Conservation (phyloP, 30 jellyfish, hydroid and myxozoan species). For the Hydra vulgaris region DNA sequence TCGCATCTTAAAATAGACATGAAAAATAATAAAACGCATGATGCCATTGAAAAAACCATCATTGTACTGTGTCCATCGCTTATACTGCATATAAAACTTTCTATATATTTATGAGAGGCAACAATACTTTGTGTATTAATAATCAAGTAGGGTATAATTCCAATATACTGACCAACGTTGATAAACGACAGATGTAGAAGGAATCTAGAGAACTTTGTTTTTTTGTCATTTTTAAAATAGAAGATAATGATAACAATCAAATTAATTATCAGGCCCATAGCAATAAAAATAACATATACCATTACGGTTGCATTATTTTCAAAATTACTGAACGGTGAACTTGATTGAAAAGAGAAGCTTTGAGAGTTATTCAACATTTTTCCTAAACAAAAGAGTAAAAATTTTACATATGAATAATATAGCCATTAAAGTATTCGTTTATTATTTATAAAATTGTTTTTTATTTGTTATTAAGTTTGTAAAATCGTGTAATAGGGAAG, state of each 20-base stretch:
- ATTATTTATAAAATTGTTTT: too few relatives aligned
- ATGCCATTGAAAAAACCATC: background rate
- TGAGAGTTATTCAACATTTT: background rate
- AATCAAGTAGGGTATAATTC: background rate
- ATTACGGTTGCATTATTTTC: background rate
- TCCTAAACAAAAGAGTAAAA: too few relatives aligned
- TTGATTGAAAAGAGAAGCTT: background rate
- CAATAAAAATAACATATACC: background rate
- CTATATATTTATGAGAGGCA: background rate
- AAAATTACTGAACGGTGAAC: background rate
- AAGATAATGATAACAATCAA: background rate
- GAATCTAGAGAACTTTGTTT: background rate
- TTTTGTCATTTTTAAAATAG: background rate
- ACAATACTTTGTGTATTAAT: background rate
- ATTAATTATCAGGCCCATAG: background rate
- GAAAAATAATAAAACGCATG: background rate
- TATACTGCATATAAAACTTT: background rate
- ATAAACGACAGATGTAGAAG: background rate
- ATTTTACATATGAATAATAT: too few relatives aligned
- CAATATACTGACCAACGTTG: slow-evolving; percentile 1
- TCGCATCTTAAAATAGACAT: background rate
- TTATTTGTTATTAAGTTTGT: too few relatives aligned
- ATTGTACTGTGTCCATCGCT: slow-evolving; percentile 8
- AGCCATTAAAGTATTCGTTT: too few relatives aligned
- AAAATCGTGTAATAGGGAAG: too few relatives aligned